Percentiles rank a stretch among this genome's conserved stretches.
phyloP scores from a whole-genome alignment of 2,797 vertebrate species.

The Falco concolor region DNA sequence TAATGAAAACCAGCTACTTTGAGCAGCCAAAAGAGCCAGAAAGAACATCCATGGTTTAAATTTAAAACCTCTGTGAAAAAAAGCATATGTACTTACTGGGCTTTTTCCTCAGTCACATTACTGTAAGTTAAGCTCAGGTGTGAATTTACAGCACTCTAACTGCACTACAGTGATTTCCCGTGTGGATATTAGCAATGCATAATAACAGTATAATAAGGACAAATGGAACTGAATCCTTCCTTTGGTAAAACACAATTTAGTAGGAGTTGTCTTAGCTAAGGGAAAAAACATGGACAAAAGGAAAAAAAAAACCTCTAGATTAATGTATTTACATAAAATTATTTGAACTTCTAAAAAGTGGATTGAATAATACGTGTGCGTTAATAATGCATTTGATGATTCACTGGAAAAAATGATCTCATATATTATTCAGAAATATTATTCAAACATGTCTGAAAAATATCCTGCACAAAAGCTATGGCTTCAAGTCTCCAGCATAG shows the following conservation, averaged over 20 bases:
- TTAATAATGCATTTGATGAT: slow-evolving; percentile 37
- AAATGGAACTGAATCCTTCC: neutral
- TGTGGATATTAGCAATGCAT: neutral
- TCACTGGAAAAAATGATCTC: slow-evolving; percentile 6
- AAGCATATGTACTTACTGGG: neutral
- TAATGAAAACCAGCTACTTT: neutral
- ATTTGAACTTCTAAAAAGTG: neutral
- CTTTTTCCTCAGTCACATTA: neutral
- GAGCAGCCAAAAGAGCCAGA: neutral
- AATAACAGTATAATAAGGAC: neutral
- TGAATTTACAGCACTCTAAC: neutral
- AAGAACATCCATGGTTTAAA: neutral
- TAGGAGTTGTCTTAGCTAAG: neutral
- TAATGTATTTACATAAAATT: neutral
- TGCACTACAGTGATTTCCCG: neutral
- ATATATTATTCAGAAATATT: slow-evolving; percentile 52
- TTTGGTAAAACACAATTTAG: slow-evolving; percentile 1
- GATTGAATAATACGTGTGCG: neutral
- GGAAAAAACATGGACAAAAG: neutral
- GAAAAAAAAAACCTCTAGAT: neutral
- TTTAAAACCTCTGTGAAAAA: neutral
- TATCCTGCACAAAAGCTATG: neutral
- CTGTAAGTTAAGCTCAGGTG: neutral
- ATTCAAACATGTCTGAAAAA: slow-evolving; percentile 10
- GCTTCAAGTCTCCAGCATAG: neutral